Conservation (phyloP, 1,140 invertebrate species). For the Arion vulgaris region DNA sequence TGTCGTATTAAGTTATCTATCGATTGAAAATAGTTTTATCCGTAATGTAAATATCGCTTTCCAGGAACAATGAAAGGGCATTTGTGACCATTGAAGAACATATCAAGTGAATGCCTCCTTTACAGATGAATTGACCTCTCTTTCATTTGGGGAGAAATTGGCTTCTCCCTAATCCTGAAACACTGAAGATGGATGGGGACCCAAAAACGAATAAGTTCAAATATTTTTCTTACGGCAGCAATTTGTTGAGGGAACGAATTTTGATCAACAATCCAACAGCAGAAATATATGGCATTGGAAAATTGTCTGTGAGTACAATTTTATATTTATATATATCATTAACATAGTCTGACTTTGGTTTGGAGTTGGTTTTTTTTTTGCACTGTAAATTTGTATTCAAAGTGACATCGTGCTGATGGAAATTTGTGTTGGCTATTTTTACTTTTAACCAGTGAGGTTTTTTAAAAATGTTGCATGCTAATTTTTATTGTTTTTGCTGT, state of each 20-base stretch:
- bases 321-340: too few relatives aligned
- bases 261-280: slow-evolving; percentile 81
- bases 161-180: neutral
- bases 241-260: slow-evolving; percentile 80
- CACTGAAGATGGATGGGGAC: slow-evolving; percentile 16
- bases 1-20: neutral
- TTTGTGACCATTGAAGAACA: neutral
- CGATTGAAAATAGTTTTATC: neutral
- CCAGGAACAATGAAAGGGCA: neutral
- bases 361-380: too few relatives aligned
- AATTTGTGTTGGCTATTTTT: too few relatives aligned
- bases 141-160: neutral
- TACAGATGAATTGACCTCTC: neutral
- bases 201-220: slow-evolving; percentile 72
- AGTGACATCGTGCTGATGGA: too few relatives aligned
- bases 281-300: slow-evolving; percentile 75
- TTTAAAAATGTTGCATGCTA: too few relatives aligned
- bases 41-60: neutral
- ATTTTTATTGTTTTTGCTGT: too few relatives aligned
- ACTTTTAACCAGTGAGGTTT: too few relatives aligned
- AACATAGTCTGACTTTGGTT: too few relatives aligned
- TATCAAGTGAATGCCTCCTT: slow-evolving; percentile 17
- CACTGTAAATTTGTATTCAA: too few relatives aligned
- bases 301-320: slow-evolving; percentile 46
- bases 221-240: slow-evolving; percentile 87